phyloP scores from a whole-genome alignment of 2,888 invertebrate species.

The Galerucella calmariensis region DNA sequence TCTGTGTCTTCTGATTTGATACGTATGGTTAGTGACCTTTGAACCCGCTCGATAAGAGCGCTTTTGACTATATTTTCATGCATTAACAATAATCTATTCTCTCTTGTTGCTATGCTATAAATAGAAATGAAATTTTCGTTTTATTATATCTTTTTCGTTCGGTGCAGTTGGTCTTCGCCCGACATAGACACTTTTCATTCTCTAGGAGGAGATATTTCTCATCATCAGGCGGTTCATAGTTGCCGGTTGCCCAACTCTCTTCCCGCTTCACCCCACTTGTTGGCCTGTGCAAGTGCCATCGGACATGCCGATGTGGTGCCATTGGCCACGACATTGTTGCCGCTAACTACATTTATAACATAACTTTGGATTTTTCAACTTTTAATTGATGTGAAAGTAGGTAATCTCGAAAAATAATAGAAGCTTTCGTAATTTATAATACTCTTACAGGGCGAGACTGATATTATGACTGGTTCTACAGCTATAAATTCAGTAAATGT shows the following conservation, averaged over 20 bases:
- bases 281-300: slow-evolving; percentile 29
- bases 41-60: no score
- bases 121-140: not conserved
- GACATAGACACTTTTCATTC: slow-evolving; percentile 30
- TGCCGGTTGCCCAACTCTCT: slow-evolving; percentile 17
- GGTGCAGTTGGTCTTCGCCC: slow-evolving; percentile 24
- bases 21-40: no score
- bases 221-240: slow-evolving; percentile 16
- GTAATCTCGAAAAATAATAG: no score
- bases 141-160: not conserved
- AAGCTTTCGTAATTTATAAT: no score
- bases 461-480: no score
- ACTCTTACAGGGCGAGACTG: no score
- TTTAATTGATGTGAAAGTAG: not conserved
- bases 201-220: slow-evolving; percentile 19
- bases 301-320: slow-evolving; percentile 30
- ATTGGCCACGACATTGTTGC: slow-evolving; percentile 23
- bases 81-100: no score
- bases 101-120: no score
- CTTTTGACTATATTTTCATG: no score
- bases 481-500: no score
- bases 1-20: no score
- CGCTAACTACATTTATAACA: not conserved
- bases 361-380: not conserved
- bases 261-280: slow-evolving; percentile 27